Evolutionary conservation across 2,888 invertebrate species (phyloP), one percentile per base, ranked within the genome.

Genomic region (Corythucha ciliata): DNA sequence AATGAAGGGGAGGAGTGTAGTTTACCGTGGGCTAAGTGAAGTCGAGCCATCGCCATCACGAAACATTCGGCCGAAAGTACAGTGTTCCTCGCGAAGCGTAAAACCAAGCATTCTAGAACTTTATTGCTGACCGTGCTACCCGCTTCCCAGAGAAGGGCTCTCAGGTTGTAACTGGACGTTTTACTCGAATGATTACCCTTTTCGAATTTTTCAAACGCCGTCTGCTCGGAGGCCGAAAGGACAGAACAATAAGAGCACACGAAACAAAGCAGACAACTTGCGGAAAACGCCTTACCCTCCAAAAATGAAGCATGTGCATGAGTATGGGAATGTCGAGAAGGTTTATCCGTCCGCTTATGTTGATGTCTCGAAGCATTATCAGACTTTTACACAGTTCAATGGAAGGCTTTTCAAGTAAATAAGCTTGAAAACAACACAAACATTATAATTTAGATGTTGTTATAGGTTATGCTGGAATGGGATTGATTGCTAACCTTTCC

Each of bases 61-160:
- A 76, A 80, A 54, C 74, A 74, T 64, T 79, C 79, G 2, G 77
- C 72, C 2, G 76, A 72, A 36, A 80, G 67, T 41, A 71, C 63
- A 48, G 72, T 69, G 64, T 75, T 75, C 63, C 76, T 76, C 57
- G 80, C 76, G 69, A 77, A 81, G 57, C 81, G 70, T 59, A 80
- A 69, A 57, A 81, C 79, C 50, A 81, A 69, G 64, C 80, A 78
- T 71, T 82, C 82, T 58, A 83, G 73, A 46, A 83, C 83, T 71
- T 83, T 84, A 69, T 81, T 83, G 68, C 79, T 79, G 54, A 82
- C 81, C 59, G 74, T 77, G 62, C 77, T 74, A 20, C 79, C 76
- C 27, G 83, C 81, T 65, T 82, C 80, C 79, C 80, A 74, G 57
- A 82, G 67, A 60, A 77, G 73, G 58, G 77, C 76, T 67, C 76